A percentile compares a stretch with the other conserved stretches of the same genome.
Evolutionary conservation across 2,113 vertebrate species (phyloP).

Genomic region (Mus spicilegus): DNA sequence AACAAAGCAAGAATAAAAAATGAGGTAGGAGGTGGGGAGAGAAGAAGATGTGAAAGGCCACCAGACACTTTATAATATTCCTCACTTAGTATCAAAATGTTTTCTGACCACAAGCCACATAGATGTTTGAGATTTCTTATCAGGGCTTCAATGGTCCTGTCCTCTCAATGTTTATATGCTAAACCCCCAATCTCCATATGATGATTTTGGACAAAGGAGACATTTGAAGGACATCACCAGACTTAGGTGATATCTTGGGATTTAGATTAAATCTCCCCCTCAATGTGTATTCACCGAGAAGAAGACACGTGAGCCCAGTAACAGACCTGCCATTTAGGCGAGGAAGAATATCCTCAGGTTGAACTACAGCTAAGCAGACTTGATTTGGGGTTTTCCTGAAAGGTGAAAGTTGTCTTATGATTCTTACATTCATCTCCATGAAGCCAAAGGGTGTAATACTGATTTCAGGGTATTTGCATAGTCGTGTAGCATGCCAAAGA

Average conservation of each 20-base stretch:
- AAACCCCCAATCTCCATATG: neutral
- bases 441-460: neutral
- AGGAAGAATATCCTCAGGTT: neutral
- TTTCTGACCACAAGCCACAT: neutral
- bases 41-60: neutral
- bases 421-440: neutral
- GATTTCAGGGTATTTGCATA: neutral
- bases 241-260: neutral
- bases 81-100: neutral
- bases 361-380: neutral
- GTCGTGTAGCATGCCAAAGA: neutral
- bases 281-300: neutral
- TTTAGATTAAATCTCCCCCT: neutral
- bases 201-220: neutral
- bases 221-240: neutral
- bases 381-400: neutral
- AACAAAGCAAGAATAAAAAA: neutral
- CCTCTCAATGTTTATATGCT: neutral
- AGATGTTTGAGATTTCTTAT: neutral
- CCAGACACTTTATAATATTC: neutral
- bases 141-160: neutral
- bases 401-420: neutral
- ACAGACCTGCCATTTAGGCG: neutral
- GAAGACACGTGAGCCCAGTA: neutral
- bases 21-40: too few relatives aligned